These are phyloP conservation scores for Arvicola amphibius DNA, from an alignment of 2,797 vertebrate species.

Conservation along the genomic window DNA sequence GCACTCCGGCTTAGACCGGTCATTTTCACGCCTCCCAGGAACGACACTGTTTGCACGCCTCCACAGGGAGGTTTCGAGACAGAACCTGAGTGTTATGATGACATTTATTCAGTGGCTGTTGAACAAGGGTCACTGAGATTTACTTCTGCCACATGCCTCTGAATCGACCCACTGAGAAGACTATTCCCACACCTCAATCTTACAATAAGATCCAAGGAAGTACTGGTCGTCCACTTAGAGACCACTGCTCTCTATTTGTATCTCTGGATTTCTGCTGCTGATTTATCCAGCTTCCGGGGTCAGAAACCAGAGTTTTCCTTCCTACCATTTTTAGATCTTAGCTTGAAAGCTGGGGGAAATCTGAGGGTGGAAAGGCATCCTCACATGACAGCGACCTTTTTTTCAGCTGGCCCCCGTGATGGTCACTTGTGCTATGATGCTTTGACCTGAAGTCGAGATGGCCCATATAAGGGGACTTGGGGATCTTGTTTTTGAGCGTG, in stretches of 20 bases:
- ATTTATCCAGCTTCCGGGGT: neutral
- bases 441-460: neutral
- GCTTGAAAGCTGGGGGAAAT: neutral
- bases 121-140: neutral
- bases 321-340: neutral
- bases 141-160: neutral
- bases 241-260: neutral
- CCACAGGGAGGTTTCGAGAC: neutral
- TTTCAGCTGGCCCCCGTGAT: neutral
- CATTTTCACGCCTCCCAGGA: neutral
- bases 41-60: neutral
- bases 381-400: neutral
- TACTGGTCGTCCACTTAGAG: neutral
- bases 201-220: neutral
- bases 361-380: neutral
- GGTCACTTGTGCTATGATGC: neutral
- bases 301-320: neutral
- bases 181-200: neutral
- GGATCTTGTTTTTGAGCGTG: neutral
- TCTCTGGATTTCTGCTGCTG: neutral
- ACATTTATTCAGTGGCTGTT: neutral
- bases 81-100: neutral
- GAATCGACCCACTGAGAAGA: neutral
- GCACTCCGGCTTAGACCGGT: neutral
- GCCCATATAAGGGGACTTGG: neutral